Evolutionary conservation across 2,888 invertebrate species (phyloP), one percentile per base, ranked within the genome.

Genomic region (Aleiodes leptofemur): DNA sequence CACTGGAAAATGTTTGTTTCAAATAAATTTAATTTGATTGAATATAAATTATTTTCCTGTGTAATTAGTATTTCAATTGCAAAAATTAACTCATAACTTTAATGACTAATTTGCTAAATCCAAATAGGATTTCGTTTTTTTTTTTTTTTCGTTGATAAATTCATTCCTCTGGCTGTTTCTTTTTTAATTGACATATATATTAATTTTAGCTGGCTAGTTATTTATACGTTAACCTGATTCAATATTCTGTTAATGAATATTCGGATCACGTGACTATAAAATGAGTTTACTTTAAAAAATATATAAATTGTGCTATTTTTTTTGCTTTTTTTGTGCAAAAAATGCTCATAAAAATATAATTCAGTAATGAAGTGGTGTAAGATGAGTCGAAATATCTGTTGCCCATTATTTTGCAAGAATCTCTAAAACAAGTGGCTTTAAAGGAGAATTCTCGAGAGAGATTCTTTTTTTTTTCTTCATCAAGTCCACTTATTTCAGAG

Each of bases 161-260:
- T 72, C 74, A 70, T 74, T 76, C 71, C 59, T 43, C 72, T 77
- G 43, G 38, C 53, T 51, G 64, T n/a, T 66, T 78, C 23, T 9
- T 43, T 11, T 59, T 29, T 71, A 69, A 77, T 75, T 64, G 59
- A 73, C 23, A 23, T 23, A 66, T 23, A 66, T 43, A 53, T 76
- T 48, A 34, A 77, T 72, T 76, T 59, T 69, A 31, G 56, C 51
- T 11, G 8, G 2, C 8, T 14, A n/a, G 43, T 16, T 7, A 69
- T 82, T 76, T 73, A 78, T 69, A 79, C 76, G 80, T 81, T 75
- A 77, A 79, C 84, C 83, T 84, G 83, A 83, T 84, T 82, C 84
- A 79, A 84, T 85, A 84, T 84, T 78, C 83, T 82, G 23, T 55
- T 31, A 74, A 79, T 79, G 83, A 82, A 83, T 82, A 83, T 85